Base-by-base conservation (phyloP, 2,888 invertebrate species). In the Troides aeacus region DNA sequence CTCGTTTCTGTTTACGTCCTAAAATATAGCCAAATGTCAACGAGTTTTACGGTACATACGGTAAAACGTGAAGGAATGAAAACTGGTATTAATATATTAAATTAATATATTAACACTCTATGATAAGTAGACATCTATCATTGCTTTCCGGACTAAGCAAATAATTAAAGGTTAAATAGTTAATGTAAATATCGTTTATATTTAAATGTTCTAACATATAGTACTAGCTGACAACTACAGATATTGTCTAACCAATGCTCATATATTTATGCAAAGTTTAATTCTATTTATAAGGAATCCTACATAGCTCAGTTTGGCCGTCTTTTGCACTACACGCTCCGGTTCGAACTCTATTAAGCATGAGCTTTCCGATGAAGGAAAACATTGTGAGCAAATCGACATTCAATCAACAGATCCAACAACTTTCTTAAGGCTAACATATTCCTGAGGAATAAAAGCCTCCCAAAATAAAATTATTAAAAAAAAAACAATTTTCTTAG, bases 1-100 rank as follows among this genome's bases (percentile, higher is more conserved):
- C 68, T 30, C 36, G 63, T 59, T 68, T 63, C 63, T 59, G 58
- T 68, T 68, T 46, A 63, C 62, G 46, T n/a, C 58, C 58, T 62
- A 36, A 15, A 21, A 2, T 56, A 58, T 66, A 12, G 8, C 39
- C 63, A 30, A 62, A 68, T 59, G 36, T 63, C 68, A 63, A 63
- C 62, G 7, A 62, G 57, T 68, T 63, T 58, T 46, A 42, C 24
- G 50, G 21, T n/a, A 60, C 18, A 53, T 62, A 23, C 57, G 21
- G 8, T 58, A 46, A 58, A 63, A 62, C 17, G 21, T 17, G 21
- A 39, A 18, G 30, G 24, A 18, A 0, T 24, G 10, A 10, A 21
- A 57, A 57, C 57, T 8, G 57, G 57, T 57, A 57, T 5, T n/a
- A 6, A 21, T n/a, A 30, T 21, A 21, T n/a, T 57, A 57, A 57